Evolutionary conservation across 2,888 invertebrate genomes (phyloP).

Genomic region (Stenurella melanura): DNA sequence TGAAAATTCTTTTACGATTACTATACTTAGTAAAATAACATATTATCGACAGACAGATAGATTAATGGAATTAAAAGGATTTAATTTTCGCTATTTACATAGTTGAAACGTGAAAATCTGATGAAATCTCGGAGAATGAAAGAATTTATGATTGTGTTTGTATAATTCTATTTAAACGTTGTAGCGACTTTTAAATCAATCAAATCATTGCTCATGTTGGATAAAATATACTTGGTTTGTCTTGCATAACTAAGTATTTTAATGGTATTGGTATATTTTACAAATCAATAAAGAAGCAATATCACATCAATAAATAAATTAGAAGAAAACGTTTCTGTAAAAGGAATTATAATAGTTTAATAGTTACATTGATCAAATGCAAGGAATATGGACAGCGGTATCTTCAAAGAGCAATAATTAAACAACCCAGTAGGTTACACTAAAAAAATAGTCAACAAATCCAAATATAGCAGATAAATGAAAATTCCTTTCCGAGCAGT

Average conservation of each 20-base stretch:
- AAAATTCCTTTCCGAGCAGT: conserved; percentile 5
- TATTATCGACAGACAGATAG: too few relatives aligned
- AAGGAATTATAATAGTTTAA: background rate
- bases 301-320: background rate
- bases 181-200: too few relatives aligned
- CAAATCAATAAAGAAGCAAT: background rate
- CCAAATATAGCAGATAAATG: conserved; percentile 24
- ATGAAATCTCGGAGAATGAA: too few relatives aligned
- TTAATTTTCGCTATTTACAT: too few relatives aligned
- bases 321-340: background rate
- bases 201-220: too few relatives aligned
- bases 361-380: background rate
- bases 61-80: too few relatives aligned
- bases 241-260: background rate
- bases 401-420: conserved; percentile 11
- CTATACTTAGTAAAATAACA: too few relatives aligned
- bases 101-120: too few relatives aligned
- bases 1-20: too few relatives aligned
- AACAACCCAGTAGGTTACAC: background rate
- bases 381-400: background rate
- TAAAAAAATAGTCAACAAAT: background rate
- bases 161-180: too few relatives aligned
- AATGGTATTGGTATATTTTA: background rate
- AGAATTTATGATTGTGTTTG: too few relatives aligned
- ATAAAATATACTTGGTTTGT: too few relatives aligned